Percentiles rank a stretch among this genome's conserved stretches.
These are phyloP conservation scores for Rhinoraja longicauda DNA, from an alignment of 2,797 vertebrate genomes.

Conservation along the genomic window DNA sequence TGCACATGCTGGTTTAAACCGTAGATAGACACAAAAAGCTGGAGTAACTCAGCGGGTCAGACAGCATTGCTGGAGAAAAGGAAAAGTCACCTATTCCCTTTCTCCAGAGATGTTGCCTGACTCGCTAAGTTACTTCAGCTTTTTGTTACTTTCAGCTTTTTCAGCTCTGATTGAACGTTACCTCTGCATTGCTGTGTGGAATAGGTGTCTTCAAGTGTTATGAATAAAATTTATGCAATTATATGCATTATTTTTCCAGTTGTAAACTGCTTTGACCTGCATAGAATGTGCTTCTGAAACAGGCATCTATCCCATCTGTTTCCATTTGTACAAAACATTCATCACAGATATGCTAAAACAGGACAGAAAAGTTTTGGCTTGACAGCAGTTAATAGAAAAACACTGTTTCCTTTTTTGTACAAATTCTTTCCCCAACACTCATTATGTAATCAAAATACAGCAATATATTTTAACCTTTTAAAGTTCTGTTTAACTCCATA, in stretches of 20 bases:
- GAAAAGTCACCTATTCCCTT: too few relatives aligned
- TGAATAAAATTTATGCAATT: background rate
- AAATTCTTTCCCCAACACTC: background rate
- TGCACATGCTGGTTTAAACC: too few relatives aligned
- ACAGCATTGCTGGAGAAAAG: too few relatives aligned
- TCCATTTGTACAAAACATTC: background rate
- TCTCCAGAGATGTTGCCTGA: too few relatives aligned
- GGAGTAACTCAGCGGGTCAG: too few relatives aligned
- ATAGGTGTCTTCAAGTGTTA: background rate
- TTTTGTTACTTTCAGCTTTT: too few relatives aligned
- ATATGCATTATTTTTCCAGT: background rate
- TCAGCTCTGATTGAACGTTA: background rate
- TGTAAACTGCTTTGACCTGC: background rate
- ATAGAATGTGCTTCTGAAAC: background rate
- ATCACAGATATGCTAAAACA: background rate
- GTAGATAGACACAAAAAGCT: too few relatives aligned
- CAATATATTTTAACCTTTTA: background rate
- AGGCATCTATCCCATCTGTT: background rate
- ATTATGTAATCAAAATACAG: conserved; percentile 16
- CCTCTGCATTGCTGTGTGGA: background rate
- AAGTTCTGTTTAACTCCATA: background rate
- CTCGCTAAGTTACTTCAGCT: too few relatives aligned
- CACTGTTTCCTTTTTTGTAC: conserved; percentile 31
- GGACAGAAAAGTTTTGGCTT: background rate
- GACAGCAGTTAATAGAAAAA: background rate